Conservation (phyloP, 1,140 invertebrate species). For the Aphaenogaster floridana region DNA sequence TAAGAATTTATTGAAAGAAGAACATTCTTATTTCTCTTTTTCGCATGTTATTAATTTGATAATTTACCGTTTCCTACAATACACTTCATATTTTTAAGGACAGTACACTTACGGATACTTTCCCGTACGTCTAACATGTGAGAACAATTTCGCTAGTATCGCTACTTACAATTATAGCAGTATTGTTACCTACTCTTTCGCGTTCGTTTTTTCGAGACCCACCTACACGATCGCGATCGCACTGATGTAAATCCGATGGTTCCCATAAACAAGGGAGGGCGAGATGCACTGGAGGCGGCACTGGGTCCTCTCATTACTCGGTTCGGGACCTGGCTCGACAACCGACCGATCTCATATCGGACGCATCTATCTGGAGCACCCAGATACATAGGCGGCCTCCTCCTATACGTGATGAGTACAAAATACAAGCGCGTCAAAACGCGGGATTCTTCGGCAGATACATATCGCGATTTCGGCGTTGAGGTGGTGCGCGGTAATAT, state of each 20-base stretch:
- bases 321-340: constrained; percentile 56
- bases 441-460: constrained; percentile 25
- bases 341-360: constrained; percentile 71
- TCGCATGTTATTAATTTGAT: neutral
- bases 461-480: constrained; percentile 37
- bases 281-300: constrained; percentile 63
- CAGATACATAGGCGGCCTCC: constrained; percentile 63
- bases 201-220: constrained; percentile 24
- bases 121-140: neutral
- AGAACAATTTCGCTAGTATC: neutral
- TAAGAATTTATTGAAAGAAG: neutral
- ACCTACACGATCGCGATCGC: constrained; percentile 55
- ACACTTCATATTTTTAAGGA: neutral
- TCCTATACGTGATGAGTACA: constrained; percentile 31
- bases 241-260: constrained; percentile 66
- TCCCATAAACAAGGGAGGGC: constrained; percentile 71
- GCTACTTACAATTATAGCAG: too few relatives aligned
- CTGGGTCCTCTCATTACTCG: constrained; percentile 73
- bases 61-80: neutral
- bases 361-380: constrained; percentile 75
- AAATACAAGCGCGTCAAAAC: constrained; percentile 41
- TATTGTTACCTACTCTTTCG: constrained; percentile 16
- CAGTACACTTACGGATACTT: neutral
- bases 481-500: constrained; percentile 17
- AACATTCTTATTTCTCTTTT: neutral